These are phyloP conservation scores for Muscina levida DNA, from an alignment of 2,888 invertebrate species.

Conservation along the genomic window DNA sequence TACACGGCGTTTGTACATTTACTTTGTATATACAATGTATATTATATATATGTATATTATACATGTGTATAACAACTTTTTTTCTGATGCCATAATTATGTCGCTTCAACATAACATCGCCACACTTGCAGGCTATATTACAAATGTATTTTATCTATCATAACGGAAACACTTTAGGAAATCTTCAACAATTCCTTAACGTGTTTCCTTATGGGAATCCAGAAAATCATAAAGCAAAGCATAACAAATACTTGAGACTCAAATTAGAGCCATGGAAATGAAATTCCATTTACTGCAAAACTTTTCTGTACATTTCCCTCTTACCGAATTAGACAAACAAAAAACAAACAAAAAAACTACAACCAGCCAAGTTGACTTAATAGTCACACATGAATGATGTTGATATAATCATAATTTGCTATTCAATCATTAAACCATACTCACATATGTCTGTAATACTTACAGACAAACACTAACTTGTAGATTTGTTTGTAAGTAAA, in stretches of 20 bases:
- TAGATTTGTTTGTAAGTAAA: neutral
- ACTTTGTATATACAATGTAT: too few species aligned
- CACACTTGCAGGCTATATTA: neutral
- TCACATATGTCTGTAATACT: too few species aligned
- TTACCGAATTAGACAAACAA: neutral
- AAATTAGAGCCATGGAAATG: neutral
- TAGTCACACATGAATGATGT: neutral
- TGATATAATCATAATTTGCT: neutral
- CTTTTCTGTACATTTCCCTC: neutral
- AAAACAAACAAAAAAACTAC: neutral
- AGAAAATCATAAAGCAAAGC: conserved; percentile 11
- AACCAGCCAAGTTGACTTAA: neutral
- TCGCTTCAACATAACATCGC: too few species aligned
- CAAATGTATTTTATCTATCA: neutral
- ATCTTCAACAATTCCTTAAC: conserved; percentile 15
- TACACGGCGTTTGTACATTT: too few species aligned
- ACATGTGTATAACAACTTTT: too few species aligned
- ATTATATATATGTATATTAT: too few species aligned
- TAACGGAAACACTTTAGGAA: conserved; percentile 11
- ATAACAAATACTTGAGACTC: neutral
- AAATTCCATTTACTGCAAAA: neutral
- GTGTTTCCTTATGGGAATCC: neutral
- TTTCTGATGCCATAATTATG: too few species aligned
- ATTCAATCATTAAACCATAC: neutral
- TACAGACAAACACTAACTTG: too few species aligned